phyloP scores from a whole-genome alignment of 2,888 invertebrate species.

The Mesopsocus fuscifrons region DNA sequence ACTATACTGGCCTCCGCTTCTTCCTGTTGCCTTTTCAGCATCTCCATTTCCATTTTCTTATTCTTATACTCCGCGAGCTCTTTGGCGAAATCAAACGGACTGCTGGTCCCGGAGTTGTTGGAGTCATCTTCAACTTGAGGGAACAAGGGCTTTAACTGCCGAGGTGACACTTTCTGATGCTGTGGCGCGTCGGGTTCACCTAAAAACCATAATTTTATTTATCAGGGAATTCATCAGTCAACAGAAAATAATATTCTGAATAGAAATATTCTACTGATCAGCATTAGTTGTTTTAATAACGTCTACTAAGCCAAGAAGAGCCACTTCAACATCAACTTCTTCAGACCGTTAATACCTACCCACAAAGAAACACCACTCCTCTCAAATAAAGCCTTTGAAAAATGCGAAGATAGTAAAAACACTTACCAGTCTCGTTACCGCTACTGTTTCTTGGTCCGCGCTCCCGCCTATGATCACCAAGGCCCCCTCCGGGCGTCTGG shows the following conservation, averaged over 20 bases:
- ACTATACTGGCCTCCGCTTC: too few relatives aligned
- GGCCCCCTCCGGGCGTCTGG: too few relatives aligned
- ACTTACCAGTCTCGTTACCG: background rate
- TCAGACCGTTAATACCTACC: background rate
- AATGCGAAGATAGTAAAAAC: background rate
- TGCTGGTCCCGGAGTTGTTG: background rate
- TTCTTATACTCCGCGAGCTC: slow-evolving; percentile 4
- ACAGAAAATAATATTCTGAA: too few relatives aligned
- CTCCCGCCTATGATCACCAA: background rate
- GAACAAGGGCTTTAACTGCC: too few relatives aligned
- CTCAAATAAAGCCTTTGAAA: background rate
- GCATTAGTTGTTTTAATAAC: too few relatives aligned
- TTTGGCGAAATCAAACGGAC: slow-evolving; percentile 7
- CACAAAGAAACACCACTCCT: background rate
- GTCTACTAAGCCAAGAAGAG: too few relatives aligned
- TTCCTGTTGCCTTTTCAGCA: background rate
- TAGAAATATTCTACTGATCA: too few relatives aligned
- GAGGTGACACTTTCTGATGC: too few relatives aligned
- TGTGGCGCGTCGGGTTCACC: too few relatives aligned
- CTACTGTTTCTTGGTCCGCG: background rate
- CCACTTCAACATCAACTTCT: background rate
- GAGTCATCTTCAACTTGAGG: background rate
- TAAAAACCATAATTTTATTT: too few relatives aligned
- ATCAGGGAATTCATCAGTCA: too few relatives aligned
- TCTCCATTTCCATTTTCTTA: background rate